Evolutionary conservation across 2,797 vertebrate genomes (phyloP), one percentile per base, ranked within the genome.

Genomic region (Argentina silus): DNA sequence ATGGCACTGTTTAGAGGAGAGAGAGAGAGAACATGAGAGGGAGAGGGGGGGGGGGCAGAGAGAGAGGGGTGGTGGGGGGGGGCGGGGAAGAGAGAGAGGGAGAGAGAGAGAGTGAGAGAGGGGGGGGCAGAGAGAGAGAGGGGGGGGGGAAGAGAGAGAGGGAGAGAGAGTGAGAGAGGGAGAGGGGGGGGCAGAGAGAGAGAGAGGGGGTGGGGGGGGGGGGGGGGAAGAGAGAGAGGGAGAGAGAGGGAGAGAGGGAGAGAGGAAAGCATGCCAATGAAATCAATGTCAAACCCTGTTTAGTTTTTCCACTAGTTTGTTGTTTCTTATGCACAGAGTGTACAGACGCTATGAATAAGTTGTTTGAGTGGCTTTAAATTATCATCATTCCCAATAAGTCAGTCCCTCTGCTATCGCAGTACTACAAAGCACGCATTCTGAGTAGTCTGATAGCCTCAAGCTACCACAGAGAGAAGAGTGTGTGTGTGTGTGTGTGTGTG

Each of bases 331-430:
- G 84, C 90, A 93, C 90, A 93, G 87, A 94, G 94, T 94, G 72
- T 93, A 94, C 94, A 94, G 93, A 94, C 94, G 21, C 21, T 12
- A 62, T 6, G 44, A 21, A 12, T 43, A 59, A 92, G 90, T 36
- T 36, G 27, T 36, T 36, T 36, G 27, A 36, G 27, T 36, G 27
- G 27, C 27, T 36, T 36, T 36, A 36, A 36, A 36, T 36, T 36
- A 36, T 36, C 27, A 36, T 36, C 27, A 36, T 36, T 36, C 27
- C 27, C 27, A 36, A 36, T 36, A 36, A 36, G 27, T 36, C 2
- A 36, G 27, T 36, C 27, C 27, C 27, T 36, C 27, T 36, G 27
- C 27, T 36, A 36, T 36, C 27, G 27, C 27, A 79, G 72, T 78
- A 74, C 73, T 70, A 89, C 83, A 87, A 89, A 85, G 82, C 86